phyloP scores from a whole-genome alignment of 2,888 invertebrate genomes.

The Tiliacea aurago region DNA sequence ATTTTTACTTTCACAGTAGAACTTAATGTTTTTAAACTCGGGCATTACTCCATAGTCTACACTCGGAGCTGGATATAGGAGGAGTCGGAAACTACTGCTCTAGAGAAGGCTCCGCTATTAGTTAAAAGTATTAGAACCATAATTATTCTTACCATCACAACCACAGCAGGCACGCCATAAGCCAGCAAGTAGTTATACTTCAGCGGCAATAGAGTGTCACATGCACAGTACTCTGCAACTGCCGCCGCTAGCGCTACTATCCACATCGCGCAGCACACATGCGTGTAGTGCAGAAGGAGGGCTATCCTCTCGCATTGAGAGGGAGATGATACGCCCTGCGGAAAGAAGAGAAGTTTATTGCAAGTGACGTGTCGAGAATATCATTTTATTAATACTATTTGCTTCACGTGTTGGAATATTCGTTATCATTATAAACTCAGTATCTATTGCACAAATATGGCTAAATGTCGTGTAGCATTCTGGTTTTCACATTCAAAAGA shows the following conservation, averaged over 20 bases:
- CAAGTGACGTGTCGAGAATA: neutral
- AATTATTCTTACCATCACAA: constrained; percentile 92
- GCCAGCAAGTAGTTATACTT: constrained; percentile 91
- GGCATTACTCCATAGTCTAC: neutral
- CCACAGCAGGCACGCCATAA: constrained; percentile 91
- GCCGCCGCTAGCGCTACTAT: constrained; percentile 91
- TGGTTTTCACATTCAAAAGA: too few species aligned
- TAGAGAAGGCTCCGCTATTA: neutral
- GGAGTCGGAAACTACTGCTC: neutral
- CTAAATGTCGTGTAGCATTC: too few species aligned
- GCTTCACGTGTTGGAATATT: too few species aligned
- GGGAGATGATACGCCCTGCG: constrained; percentile 91
- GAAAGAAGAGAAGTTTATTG: constrained; percentile 28
- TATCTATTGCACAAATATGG: too few species aligned
- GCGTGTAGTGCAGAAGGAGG: constrained; percentile 92
- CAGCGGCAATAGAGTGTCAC: constrained; percentile 90
- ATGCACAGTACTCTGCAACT: constrained; percentile 90
- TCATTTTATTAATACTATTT: neutral
- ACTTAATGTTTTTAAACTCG: neutral
- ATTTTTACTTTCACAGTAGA: neutral
- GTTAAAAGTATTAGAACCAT: neutral
- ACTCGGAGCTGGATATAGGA: neutral
- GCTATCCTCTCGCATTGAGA: constrained; percentile 93
- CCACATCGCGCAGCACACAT: constrained; percentile 93
- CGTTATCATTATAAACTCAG: too few species aligned